A percentile compares a stretch with the other conserved stretches of the same genome.
These are phyloP conservation scores for Tinamus guttatus DNA, from an alignment of 2,113 vertebrate genomes.

Conservation along the genomic window DNA sequence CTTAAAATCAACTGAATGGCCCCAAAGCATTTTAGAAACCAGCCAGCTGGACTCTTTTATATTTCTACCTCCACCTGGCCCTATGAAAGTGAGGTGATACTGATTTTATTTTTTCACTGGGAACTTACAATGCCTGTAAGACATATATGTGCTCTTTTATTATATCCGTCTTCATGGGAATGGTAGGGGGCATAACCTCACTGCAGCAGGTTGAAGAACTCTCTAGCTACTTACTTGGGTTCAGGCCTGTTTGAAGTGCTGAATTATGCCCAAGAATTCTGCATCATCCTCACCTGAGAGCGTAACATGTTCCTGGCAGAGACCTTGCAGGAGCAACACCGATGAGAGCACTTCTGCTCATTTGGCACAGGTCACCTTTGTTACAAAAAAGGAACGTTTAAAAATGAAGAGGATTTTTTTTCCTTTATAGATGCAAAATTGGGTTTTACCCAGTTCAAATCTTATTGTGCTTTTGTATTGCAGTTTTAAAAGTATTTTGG, in stretches of 20 bases:
- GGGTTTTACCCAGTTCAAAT: not conserved
- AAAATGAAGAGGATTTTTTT: not conserved
- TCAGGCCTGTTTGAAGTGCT: not conserved
- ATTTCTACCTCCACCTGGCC: not conserved
- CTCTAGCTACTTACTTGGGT: not conserved
- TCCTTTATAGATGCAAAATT: not conserved
- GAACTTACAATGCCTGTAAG: not conserved
- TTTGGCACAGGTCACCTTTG: not conserved
- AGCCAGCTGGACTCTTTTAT: rapidly evolving
- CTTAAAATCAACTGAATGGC: not conserved
- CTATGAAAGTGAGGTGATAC: not conserved
- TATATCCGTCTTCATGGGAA: not conserved
- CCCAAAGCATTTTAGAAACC: not conserved
- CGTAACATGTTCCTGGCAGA: not conserved
- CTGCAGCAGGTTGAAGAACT: not conserved
- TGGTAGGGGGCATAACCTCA: not conserved
- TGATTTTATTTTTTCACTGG: not conserved
- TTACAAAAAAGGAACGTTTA: not conserved
- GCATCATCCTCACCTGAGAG: not conserved
- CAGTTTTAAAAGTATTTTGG: not conserved
- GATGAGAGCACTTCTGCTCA: not conserved
- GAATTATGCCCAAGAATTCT: not conserved
- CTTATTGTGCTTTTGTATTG: not conserved
- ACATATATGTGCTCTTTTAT: not conserved
- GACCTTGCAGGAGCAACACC: not conserved